These are phyloP conservation scores for Ectemnius lituratus DNA, from an alignment of 2,888 invertebrate genomes.

Conservation along the genomic window DNA sequence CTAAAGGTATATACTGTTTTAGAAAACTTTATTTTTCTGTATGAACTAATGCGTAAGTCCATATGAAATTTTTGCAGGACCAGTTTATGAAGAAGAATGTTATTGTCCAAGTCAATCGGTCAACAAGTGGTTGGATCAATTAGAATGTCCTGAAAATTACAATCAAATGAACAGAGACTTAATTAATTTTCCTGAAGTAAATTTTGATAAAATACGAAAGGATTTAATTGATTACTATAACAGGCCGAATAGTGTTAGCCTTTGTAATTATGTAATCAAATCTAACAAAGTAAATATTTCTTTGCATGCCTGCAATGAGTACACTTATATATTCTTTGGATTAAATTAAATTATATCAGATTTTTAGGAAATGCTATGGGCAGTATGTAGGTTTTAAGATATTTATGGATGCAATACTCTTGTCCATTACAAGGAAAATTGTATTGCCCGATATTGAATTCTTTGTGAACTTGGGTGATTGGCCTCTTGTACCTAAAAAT, in stretches of 20 bases:
- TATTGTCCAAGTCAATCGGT: conserved; percentile 86
- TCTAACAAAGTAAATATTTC: conserved; percentile 81
- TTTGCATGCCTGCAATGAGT: conserved; percentile 1
- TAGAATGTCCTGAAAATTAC: conserved; percentile 83
- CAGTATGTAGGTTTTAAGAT: conserved; percentile 97
- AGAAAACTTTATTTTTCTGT: conserved; percentile 1
- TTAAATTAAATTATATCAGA: conserved; percentile 69
- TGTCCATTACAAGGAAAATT: conserved; percentile 90
- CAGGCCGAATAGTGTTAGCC: conserved; percentile 88
- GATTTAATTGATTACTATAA: conserved; percentile 86
- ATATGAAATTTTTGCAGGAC: conserved; percentile 78
- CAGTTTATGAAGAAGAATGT: conserved; percentile 90
- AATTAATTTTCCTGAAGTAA: conserved; percentile 82
- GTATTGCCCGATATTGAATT: conserved; percentile 92
- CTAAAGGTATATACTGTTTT: conserved; percentile 79
- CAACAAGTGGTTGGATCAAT: conserved; percentile 83
- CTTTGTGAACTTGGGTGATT: conserved; percentile 96
- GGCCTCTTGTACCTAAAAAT: conserved; percentile 87
- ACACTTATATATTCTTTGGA: conserved; percentile 15
- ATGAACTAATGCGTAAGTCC: conserved; percentile 10
- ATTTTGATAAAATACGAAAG: conserved; percentile 84
- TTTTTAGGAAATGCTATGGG: conserved; percentile 94
- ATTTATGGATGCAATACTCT: conserved; percentile 93
- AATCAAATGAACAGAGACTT: conserved; percentile 87
- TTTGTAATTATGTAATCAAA: conserved; percentile 94